phyloP scores from a whole-genome alignment of 2,113 vertebrate genomes.

The Stegostoma tigrinum region DNA sequence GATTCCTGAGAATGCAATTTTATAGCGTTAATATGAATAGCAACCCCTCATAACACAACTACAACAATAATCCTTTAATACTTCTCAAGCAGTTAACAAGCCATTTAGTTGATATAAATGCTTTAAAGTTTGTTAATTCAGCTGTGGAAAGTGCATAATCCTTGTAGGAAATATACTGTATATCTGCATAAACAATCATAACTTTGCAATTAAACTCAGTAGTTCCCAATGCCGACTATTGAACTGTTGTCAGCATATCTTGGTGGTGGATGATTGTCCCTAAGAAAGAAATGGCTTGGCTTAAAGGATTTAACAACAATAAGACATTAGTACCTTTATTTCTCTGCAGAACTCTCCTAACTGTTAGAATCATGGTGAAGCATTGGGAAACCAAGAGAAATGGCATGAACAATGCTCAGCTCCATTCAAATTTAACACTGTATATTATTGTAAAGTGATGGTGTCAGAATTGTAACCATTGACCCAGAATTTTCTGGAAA shows the following conservation, averaged over 20 bases:
- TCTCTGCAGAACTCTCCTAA: neutral
- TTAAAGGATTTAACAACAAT: neutral
- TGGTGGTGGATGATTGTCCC: neutral
- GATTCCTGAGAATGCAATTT: slow-evolving; percentile 30
- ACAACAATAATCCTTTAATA: slow-evolving; percentile 22
- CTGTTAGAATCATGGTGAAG: neutral
- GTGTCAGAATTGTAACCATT: neutral
- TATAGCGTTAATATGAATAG: slow-evolving; percentile 12
- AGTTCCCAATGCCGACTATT: neutral
- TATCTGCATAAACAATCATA: slow-evolving; percentile 1
- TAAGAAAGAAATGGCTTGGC: neutral
- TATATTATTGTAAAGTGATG: neutral
- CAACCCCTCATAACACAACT: neutral
- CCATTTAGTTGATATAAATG: neutral
- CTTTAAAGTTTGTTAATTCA: neutral
- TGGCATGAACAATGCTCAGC: neutral
- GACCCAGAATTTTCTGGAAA: neutral
- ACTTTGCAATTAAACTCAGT: neutral
- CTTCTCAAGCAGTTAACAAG: slow-evolving; percentile 7
- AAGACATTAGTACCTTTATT: neutral
- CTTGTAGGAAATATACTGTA: neutral
- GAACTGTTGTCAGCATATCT: neutral
- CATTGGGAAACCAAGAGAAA: neutral
- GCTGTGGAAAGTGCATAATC: neutral
- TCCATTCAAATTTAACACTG: neutral